Evolutionary conservation across 2,888 invertebrate species (phyloP).

Genomic region (Drosophila incognita): DNA sequence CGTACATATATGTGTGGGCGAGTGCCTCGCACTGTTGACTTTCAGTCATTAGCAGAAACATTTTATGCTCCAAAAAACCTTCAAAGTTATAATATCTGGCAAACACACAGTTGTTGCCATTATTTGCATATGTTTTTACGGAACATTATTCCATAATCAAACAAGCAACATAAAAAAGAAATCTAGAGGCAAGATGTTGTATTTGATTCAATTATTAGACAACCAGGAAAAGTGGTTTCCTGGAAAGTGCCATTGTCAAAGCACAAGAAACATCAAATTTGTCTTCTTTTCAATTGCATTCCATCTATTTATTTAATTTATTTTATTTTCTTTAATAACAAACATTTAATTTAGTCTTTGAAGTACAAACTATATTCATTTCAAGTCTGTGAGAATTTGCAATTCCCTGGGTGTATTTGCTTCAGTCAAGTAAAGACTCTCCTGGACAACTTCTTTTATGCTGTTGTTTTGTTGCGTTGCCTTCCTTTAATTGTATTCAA

Average conservation of each 20-base stretch:
- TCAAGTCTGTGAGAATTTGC: neutral
- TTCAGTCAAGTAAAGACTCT: neutral
- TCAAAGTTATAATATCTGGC: constrained; percentile 24
- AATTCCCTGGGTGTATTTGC: neutral
- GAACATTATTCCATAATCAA: constrained; percentile 1
- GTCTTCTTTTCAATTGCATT: neutral
- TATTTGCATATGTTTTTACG: constrained; percentile 21
- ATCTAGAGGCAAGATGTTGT: neutral
- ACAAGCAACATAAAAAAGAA: neutral
- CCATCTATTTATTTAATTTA: neutral
- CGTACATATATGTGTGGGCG: neutral
- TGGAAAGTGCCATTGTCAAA: neutral
- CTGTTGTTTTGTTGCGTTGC: neutral
- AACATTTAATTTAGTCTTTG: neutral
- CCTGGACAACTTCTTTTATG: neutral
- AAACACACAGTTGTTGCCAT: neutral
- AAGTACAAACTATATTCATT: neutral
- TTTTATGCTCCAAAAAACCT: constrained; percentile 35
- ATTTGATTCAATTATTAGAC: constrained; percentile 6
- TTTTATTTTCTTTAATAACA: neutral
- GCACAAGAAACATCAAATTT: neutral
- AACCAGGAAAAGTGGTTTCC: neutral
- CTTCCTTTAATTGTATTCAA: neutral
- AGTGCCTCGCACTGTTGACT: constrained; percentile 54
- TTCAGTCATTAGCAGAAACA: constrained; percentile 46